phyloP scores from a whole-genome alignment of 1,140 invertebrate genomes.

The Aporrectodea caliginosa region DNA sequence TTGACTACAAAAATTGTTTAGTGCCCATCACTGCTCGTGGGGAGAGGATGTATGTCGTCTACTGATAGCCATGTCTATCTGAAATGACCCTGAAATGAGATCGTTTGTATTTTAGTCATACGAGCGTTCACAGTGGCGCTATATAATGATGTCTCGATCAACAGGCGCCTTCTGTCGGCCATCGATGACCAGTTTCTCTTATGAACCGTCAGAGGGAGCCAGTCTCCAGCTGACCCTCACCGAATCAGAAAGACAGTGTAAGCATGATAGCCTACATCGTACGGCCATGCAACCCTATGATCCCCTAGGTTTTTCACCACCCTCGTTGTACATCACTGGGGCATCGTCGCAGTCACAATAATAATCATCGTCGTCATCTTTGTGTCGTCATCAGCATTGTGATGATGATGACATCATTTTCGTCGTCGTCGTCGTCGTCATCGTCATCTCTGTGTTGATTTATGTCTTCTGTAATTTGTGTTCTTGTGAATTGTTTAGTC shows the following conservation, averaged over 20 bases:
- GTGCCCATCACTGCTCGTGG: too few species aligned
- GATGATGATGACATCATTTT: background rate
- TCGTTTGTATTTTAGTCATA: constrained; percentile 58
- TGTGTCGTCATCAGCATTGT: background rate
- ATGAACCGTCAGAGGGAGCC: constrained; percentile 82
- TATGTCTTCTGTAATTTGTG: too few species aligned
- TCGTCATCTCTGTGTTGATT: too few species aligned
- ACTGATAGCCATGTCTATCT: too few species aligned
- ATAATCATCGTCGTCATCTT: background rate
- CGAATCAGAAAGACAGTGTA: constrained; percentile 73
- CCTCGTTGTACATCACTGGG: too few species aligned
- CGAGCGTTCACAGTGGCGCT: constrained; percentile 86
- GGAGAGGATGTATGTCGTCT: background rate
- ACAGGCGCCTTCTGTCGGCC: constrained; percentile 85
- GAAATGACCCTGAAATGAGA: background rate
- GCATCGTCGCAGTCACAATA: background rate
- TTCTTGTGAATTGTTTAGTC: too few species aligned
- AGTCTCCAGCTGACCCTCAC: constrained; percentile 82
- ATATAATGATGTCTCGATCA: constrained; percentile 81
- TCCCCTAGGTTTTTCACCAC: too few species aligned
- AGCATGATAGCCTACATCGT: constrained; percentile 3
- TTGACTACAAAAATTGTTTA: too few species aligned
- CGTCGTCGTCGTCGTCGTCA: background rate
- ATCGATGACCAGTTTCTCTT: constrained; percentile 81
- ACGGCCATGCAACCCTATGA: too few species aligned